Percentiles rank a stretch among this genome's conserved stretches.
Conservation (phyloP, 2,113 vertebrate species). For the Tricholaema leucomelas region DNA sequence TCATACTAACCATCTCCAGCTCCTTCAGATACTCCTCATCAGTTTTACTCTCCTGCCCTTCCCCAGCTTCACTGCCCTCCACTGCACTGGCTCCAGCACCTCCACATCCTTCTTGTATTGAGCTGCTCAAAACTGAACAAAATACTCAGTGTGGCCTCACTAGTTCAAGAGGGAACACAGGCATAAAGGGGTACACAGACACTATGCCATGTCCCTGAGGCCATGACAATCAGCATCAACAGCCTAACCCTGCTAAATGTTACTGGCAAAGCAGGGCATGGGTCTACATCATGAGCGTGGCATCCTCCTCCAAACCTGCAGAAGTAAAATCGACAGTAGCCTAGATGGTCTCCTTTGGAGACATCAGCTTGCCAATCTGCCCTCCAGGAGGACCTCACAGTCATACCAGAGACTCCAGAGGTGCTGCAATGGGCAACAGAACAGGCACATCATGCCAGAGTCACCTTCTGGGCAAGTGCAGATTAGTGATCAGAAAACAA, state of each 20-base stretch:
- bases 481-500: neutral
- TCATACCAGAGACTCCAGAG: neutral
- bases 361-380: neutral
- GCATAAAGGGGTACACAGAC: neutral
- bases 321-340: neutral
- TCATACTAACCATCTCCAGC: no score
- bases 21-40: no score
- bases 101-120: no score
- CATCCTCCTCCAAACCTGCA: neutral
- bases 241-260: neutral
- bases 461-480: neutral
- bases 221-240: neutral
- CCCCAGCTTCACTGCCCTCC: no score
- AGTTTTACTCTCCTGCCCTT: no score
- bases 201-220: neutral
- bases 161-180: no score
- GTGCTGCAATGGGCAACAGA: neutral
- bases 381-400: neutral
- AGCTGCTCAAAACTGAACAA: no score
- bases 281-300: neutral
- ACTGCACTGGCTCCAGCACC: no score
- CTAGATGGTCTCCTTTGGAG: neutral
- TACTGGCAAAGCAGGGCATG: neutral
- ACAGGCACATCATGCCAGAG: fast-evolving
- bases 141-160: no score